Conservation (phyloP, 1,140 invertebrate species). For the Nebria ingens region DNA sequence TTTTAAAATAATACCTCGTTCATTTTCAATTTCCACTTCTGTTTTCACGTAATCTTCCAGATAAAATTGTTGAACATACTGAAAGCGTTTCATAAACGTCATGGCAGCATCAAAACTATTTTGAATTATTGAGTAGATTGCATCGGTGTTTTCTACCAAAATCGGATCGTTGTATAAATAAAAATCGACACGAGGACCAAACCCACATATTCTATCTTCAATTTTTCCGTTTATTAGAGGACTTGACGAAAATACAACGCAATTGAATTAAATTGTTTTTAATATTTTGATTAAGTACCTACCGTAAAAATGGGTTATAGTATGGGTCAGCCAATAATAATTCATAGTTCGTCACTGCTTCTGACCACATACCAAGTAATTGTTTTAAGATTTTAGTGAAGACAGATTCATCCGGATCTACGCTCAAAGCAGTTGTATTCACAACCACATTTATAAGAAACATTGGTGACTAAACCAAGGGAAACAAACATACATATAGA, state of each 20-base stretch:
- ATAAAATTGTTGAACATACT: slow-evolving; percentile 54
- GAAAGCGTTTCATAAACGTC: slow-evolving; percentile 55
- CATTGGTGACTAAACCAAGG: neutral
- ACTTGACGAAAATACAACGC: slow-evolving; percentile 39
- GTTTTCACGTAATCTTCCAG: slow-evolving; percentile 54
- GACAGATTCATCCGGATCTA: neutral
- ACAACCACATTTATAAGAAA: neutral
- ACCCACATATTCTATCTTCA: slow-evolving; percentile 53
- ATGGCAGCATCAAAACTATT: slow-evolving; percentile 47
- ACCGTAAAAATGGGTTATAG: slow-evolving; percentile 1
- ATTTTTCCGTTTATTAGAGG: slow-evolving; percentile 63
- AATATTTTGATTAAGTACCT: slow-evolving; percentile 22
- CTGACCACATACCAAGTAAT: slow-evolving; percentile 31
- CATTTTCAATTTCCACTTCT: slow-evolving; percentile 36
- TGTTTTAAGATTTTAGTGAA: slow-evolving; percentile 10
- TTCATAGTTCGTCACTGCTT: neutral
- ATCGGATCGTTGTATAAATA: slow-evolving; percentile 53
- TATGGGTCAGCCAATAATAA: slow-evolving; percentile 3
- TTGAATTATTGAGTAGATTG: slow-evolving; percentile 41
- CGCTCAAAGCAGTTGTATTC: neutral
- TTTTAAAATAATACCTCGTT: slow-evolving; percentile 27
- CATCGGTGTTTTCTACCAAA: slow-evolving; percentile 41
- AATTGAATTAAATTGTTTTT: slow-evolving; percentile 13
- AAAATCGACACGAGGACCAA: slow-evolving; percentile 49
- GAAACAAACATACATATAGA: too few species aligned